Evolutionary conservation across 35 echinoderm and acorn worm genomes (phyloP), one percentile per base, ranked within the genome.

Genomic region (Eucidaris tribuloides): DNA sequence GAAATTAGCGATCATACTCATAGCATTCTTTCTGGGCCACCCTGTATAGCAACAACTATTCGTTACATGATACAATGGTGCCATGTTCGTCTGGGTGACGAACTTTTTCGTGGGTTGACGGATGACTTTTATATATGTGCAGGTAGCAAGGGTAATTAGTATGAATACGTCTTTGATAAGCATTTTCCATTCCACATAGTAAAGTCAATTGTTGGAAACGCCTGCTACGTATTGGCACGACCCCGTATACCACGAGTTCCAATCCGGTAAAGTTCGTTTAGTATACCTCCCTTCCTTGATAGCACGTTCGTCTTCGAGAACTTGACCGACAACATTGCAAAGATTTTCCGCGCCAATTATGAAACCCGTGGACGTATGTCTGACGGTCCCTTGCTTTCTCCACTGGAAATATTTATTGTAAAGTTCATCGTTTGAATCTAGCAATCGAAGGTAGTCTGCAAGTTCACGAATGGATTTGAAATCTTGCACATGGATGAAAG

Each of bases 401-500:
- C 93, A 96, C 32, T 79, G 49, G 43, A 91, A 91, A 42, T 82
- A 97, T 60, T 86, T 39, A 45, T 92, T 92, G 81, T 97, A 97
- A 37, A 92, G 86, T 4, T 88, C 79, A 62, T 97, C 85, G 20
- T 97, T 87, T 43, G 81, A 84, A 40, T 97, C 80, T 5, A 97
- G 71, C 11, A 92, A 27, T 30, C 82, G 46, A 28, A 97, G 72
- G 74, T 91, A 97, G 35, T 91, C 79, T 44, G 83, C 94, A 1
- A 97, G 81, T 17, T 88, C 72, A 42, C 83, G 44, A 36, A 78
- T 61, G 9, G 84, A 84, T 0, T 44, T 42, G 37, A 97, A 97
- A 46, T 92, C 89, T 57, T 89, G 78, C 34, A 97, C 46, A 50
- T 97, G 94, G 49, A 97, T 86, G 45, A 97, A 97, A 19, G 94